Evolutionary conservation across 2,113 vertebrate species (phyloP).

Genomic region (Pelobates fuscus): DNA sequence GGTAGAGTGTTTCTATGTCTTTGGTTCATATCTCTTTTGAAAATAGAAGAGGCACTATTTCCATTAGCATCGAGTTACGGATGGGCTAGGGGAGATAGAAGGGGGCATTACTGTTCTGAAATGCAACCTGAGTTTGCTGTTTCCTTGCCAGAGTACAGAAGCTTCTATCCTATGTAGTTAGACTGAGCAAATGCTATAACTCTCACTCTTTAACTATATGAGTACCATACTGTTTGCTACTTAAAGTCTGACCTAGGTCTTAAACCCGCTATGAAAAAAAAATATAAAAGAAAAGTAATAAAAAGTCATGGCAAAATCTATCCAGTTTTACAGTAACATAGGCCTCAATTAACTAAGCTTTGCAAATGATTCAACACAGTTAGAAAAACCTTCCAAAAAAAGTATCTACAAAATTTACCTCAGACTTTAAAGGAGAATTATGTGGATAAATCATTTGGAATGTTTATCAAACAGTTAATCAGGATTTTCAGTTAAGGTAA

Average conservation of each 20-base stretch:
- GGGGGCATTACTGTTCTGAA: slow-evolving; percentile 14
- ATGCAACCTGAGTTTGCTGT: slow-evolving; percentile 26
- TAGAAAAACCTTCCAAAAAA: no score
- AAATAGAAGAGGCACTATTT: slow-evolving; percentile 55
- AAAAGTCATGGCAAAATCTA: no score
- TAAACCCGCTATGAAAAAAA: no score
- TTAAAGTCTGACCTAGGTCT: not conserved
- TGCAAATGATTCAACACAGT: no score
- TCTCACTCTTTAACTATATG: not conserved
- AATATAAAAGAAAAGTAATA: no score
- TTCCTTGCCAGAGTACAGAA: not conserved
- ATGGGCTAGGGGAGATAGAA: slow-evolving; percentile 19
- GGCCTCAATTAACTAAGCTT: no score
- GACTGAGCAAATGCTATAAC: not conserved
- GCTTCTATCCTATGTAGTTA: not conserved
- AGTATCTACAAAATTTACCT: no score
- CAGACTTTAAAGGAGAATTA: no score
- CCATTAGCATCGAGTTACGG: slow-evolving; percentile 56
- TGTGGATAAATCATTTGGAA: no score
- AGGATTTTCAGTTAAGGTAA: no score
- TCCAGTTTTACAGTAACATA: no score
- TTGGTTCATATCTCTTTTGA: slow-evolving; percentile 43
- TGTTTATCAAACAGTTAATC: no score
- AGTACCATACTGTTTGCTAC: not conserved
- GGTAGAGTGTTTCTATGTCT: not conserved